A percentile compares a stretch with the other conserved stretches of the same genome.
phyloP scores from a whole-genome alignment of 2,888 invertebrate genomes.

The Rambutsinella grinnellia region DNA sequence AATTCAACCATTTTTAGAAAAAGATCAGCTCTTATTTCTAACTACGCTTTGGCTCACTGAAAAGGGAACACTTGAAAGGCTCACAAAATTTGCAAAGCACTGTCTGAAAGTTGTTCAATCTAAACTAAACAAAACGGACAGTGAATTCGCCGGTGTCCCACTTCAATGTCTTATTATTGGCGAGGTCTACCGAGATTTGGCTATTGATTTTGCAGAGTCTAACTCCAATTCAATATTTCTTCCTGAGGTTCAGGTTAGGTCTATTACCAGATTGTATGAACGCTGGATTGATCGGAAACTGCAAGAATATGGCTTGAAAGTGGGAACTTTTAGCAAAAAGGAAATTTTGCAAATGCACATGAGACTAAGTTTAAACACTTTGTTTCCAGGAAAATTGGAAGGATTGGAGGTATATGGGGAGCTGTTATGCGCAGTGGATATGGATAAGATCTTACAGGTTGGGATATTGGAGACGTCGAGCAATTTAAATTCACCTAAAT shows the following conservation, averaged over 20 bases:
- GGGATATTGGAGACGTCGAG: neutral
- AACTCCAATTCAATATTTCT: neutral
- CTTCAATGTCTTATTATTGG: slow-evolving; percentile 1
- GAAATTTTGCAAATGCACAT: neutral
- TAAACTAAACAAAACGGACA: neutral
- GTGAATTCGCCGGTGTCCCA: neutral
- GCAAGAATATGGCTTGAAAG: neutral
- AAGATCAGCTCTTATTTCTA: neutral
- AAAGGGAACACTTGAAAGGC: neutral
- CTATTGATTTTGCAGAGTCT: neutral
- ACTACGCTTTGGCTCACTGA: neutral
- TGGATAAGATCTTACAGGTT: neutral
- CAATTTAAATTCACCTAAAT: neutral
- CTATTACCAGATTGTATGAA: neutral
- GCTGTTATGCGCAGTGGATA: too few relatives aligned
- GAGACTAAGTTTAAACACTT: neutral
- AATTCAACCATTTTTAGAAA: neutral
- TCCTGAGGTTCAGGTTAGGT: neutral
- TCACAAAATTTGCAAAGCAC: neutral
- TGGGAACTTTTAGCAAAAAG: neutral
- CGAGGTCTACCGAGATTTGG: neutral
- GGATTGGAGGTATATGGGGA: neutral
- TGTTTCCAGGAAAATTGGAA: neutral
- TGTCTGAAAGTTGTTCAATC: neutral
- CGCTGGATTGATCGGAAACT: neutral